Conservation (phyloP, 2,888 invertebrate species). For the Eurytoma californica region DNA sequence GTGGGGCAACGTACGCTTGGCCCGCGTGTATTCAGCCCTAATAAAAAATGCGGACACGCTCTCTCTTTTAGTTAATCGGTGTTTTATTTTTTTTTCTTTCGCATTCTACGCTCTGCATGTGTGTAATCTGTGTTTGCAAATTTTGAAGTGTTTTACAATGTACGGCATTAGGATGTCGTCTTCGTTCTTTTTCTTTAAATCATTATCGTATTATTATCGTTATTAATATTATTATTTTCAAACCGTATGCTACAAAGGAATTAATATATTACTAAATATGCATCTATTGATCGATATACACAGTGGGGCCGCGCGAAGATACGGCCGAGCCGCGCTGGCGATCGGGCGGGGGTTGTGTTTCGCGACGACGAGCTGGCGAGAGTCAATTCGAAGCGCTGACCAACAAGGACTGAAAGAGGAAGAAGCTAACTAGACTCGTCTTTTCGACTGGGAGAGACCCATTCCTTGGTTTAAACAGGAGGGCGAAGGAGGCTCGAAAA, state of each 20-base stretch:
- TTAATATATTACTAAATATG: constrained; percentile 71
- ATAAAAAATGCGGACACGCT: constrained; percentile 55
- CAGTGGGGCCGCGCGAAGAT: constrained; percentile 59
- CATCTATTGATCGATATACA: constrained; percentile 68
- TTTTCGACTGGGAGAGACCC: constrained; percentile 7
- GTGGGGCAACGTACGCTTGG: constrained; percentile 49
- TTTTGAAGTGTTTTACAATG: background rate
- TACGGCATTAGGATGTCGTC: constrained; percentile 25
- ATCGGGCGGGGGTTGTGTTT: constrained; percentile 65
- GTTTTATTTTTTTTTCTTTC: constrained; percentile 9
- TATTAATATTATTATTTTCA: constrained; percentile 46
- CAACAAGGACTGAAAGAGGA: background rate
- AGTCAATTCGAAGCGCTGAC: background rate
- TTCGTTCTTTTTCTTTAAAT: constrained; percentile 3
- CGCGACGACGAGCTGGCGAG: constrained; percentile 55
- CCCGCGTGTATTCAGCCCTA: constrained; percentile 51
- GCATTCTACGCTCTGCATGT: background rate
- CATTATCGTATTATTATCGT: constrained; percentile 2
- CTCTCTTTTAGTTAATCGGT: constrained; percentile 28
- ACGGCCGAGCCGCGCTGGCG: constrained; percentile 67
- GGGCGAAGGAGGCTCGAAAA: background rate
- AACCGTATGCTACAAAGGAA: constrained; percentile 58
- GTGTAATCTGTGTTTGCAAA: constrained; percentile 6
- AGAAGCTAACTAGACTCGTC: background rate
- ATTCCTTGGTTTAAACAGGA: too few species aligned